Conservation (phyloP, 2,113 vertebrate species). For the Columbina picui region DNA sequence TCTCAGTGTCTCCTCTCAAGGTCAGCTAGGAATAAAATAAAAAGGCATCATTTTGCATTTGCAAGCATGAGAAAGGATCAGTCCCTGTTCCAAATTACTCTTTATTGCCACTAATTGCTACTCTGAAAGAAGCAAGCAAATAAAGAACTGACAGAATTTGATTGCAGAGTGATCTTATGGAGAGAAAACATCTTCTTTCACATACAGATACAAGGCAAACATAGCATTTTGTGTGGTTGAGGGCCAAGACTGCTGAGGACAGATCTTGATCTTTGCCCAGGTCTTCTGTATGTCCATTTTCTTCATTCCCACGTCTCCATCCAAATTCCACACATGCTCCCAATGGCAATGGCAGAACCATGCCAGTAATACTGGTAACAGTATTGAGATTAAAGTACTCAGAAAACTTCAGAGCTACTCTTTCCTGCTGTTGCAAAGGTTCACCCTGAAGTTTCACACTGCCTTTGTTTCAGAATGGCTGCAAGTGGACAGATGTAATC, state of each 20-base stretch:
- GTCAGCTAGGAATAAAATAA: not conserved
- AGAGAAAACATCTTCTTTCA: not conserved
- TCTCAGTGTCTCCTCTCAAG: not conserved
- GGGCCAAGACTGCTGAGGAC: not conserved
- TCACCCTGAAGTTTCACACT: not conserved
- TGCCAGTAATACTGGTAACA: not conserved
- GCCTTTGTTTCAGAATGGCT: not conserved
- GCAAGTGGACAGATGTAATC: not conserved
- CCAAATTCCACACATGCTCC: accelerated
- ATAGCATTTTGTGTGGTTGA: not conserved
- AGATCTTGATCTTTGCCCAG: not conserved
- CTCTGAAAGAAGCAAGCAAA: not conserved
- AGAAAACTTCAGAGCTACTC: not conserved
- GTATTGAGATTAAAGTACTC: not conserved
- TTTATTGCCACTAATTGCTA: not conserved
- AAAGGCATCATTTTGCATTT: not conserved
- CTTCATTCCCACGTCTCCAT: not conserved
- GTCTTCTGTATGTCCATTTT: not conserved
- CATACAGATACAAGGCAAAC: not conserved
- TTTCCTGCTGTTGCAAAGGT: not conserved
- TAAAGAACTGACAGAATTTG: not conserved
- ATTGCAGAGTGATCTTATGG: not conserved
- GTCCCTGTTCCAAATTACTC: not conserved
- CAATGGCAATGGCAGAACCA: not conserved
- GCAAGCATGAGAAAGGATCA: not conserved